Conservation (phyloP, 2,797 vertebrate genomes). For the Sardinella longiceps region DNA sequence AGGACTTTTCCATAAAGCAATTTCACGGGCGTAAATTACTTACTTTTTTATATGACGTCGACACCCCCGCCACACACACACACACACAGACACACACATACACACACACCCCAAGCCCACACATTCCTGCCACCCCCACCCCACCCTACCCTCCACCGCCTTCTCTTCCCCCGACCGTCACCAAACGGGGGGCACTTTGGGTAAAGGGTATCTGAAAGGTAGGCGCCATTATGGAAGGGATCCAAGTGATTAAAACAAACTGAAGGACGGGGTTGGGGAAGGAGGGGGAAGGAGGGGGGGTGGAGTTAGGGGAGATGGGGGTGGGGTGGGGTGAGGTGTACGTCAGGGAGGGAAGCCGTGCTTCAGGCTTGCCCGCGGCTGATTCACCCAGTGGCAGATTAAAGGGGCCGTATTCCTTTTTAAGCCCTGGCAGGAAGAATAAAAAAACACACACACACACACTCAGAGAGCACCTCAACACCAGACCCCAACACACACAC, state of each 20-base stretch:
- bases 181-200: conserved; percentile 57
- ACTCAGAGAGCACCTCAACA: conserved; percentile 31
- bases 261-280: conserved; percentile 60
- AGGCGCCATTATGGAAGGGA: conserved; percentile 66
- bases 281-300: conserved; percentile 57
- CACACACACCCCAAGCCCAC: background rate
- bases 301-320: conserved; percentile 41
- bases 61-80: conserved; percentile 48
- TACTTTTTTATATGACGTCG: conserved; percentile 66
- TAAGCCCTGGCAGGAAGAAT: conserved; percentile 77
- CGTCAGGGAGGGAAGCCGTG: conserved; percentile 54
- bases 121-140: background rate
- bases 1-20: conserved; percentile 69
- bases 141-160: background rate
- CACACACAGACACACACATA: conserved; percentile 46
- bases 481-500: conserved; percentile 35
- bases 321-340: conserved; percentile 31
- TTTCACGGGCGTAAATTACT: conserved; percentile 69
- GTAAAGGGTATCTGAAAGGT: conserved; percentile 72
- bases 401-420: conserved; percentile 93
- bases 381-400: conserved; percentile 87
- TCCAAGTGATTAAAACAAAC: conserved; percentile 69
- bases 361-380: conserved; percentile 89
- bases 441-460: background rate
- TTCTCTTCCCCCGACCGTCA: conserved; percentile 27